These are phyloP conservation scores for Heterodera filipjevi DNA, from an alignment of 2,888 invertebrate genomes.

Conservation along the genomic window DNA sequence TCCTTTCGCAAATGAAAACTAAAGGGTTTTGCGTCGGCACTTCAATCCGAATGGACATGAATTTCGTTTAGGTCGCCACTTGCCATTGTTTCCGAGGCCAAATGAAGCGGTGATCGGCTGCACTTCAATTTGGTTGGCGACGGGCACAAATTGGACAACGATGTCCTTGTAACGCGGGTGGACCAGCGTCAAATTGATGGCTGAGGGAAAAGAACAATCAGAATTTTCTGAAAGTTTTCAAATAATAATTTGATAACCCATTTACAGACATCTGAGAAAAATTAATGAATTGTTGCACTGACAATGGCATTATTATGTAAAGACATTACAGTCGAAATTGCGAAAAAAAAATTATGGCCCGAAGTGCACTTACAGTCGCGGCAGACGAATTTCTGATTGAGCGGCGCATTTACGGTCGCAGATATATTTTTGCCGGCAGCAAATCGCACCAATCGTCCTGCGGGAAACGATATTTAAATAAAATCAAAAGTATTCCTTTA, in stretches of 20 bases:
- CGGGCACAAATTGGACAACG: slow-evolving; percentile 38
- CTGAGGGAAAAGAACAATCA: slow-evolving; percentile 1
- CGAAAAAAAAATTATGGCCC: no score
- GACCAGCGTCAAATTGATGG: slow-evolving; percentile 54
- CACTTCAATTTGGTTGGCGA: slow-evolving; percentile 12
- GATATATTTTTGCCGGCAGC: slow-evolving; percentile 22
- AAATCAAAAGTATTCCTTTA: no score
- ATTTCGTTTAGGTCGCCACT: no score
- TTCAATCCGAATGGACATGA: no score
- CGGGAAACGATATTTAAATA: neutral
- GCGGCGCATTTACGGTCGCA: slow-evolving; percentile 48
- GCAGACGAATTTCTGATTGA: slow-evolving; percentile 60
- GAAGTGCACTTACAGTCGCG: slow-evolving; percentile 47
- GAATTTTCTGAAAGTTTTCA: no score
- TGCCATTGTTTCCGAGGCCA: slow-evolving; percentile 60
- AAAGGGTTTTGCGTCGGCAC: slow-evolving; percentile 20
- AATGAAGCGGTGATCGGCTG: slow-evolving; percentile 21
- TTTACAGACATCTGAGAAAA: no score
- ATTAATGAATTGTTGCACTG: no score
- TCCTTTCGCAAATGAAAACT: slow-evolving; percentile 61
- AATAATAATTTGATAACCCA: no score
- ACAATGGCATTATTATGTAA: no score
- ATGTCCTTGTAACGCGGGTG: slow-evolving; percentile 52
- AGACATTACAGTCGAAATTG: no score
- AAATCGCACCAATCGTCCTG: slow-evolving; percentile 27